phyloP scores from a whole-genome alignment of 2,888 invertebrate species.

The Ganaspis brasiliensis region DNA sequence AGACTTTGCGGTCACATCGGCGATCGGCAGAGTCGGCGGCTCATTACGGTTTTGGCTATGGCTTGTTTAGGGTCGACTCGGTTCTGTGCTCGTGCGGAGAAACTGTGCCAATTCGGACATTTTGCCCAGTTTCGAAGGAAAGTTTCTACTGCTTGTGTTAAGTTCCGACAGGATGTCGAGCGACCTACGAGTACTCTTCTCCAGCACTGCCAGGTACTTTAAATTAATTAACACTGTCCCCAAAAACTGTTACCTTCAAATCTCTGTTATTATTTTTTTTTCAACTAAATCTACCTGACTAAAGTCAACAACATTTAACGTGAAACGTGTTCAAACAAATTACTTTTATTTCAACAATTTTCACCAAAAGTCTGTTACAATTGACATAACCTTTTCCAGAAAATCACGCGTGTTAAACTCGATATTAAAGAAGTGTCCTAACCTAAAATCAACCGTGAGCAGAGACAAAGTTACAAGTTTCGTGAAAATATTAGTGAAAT shows the following conservation, averaged over 20 bases:
- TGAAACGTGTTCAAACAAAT: too few relatives aligned
- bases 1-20: slow-evolving; percentile 67
- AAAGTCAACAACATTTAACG: too few relatives aligned
- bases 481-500: background rate
- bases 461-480: background rate
- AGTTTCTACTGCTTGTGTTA: slow-evolving; percentile 86
- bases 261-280: background rate
- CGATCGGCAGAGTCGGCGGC: slow-evolving; percentile 78
- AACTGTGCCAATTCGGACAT: slow-evolving; percentile 90
- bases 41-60: slow-evolving; percentile 87
- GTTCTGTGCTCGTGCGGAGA: slow-evolving; percentile 91
- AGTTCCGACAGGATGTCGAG: slow-evolving; percentile 85
- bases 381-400: background rate
- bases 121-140: slow-evolving; percentile 84
- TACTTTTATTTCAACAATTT: too few relatives aligned
- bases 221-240: background rate
- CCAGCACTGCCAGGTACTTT: slow-evolving; percentile 80
- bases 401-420: background rate
- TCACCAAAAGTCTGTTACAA: too few relatives aligned
- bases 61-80: slow-evolving; percentile 90
- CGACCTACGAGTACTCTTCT: slow-evolving; percentile 79
- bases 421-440: background rate
- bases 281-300: too few relatives aligned
- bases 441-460: background rate
- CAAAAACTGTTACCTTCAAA: slow-evolving; percentile 7